phyloP scores from a whole-genome alignment of 2,113 vertebrate species.

The Nematolebias whitei region DNA sequence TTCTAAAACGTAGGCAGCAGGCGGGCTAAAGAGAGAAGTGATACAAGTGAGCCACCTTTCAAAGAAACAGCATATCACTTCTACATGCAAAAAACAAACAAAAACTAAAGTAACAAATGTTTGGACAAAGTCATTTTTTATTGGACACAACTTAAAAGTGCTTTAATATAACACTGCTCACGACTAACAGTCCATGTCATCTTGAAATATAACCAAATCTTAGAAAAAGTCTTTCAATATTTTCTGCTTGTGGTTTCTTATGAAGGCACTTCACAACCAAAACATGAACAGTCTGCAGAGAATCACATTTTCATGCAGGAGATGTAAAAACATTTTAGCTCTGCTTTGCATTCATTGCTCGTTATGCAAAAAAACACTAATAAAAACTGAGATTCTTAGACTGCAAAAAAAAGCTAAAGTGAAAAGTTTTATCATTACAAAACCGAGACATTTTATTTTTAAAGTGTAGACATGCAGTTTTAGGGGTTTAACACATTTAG shows the following conservation, averaged over 20 bases:
- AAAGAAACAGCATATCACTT: no score
- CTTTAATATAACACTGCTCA: constrained; percentile 73
- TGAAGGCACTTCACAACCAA: constrained; percentile 33
- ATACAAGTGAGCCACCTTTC: no score
- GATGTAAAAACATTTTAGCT: neutral
- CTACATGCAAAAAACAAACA: no score
- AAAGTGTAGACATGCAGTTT: constrained; percentile 32
- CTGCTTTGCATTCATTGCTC: constrained; percentile 45
- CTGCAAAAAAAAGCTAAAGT: constrained; percentile 5
- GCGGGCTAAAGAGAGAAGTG: no score
- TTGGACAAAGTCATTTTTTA: constrained; percentile 20
- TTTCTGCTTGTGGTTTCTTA: constrained; percentile 17
- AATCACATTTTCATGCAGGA: constrained; percentile 22
- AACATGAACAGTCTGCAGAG: constrained; percentile 20
- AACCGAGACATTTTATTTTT: constrained; percentile 21
- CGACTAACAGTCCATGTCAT: constrained; percentile 57
- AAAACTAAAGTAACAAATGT: no score
- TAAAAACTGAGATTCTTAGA: neutral
- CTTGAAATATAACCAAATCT: constrained; percentile 12
- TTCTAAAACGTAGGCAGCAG: no score
- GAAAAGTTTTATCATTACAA: constrained; percentile 23
- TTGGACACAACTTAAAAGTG: constrained; percentile 82
- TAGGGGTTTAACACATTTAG: constrained; percentile 45
- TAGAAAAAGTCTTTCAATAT: constrained; percentile 8
- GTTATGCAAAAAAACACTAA: neutral